Evolutionary conservation across 2,113 vertebrate genomes (phyloP).

Genomic region (Myrmecobius fasciatus): DNA sequence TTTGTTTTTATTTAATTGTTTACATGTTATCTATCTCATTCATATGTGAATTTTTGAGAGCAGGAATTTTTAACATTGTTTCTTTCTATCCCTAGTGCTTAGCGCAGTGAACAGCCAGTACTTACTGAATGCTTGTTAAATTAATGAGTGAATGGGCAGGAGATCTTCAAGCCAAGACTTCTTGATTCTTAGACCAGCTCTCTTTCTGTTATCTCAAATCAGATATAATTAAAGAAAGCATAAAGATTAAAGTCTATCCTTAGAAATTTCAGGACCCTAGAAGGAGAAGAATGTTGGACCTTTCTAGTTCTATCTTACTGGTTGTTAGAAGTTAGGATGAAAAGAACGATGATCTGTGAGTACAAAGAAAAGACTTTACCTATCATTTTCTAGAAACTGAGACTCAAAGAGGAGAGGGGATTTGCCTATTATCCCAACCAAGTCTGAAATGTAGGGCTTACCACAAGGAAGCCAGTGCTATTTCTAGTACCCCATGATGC

Average conservation of each 20-base stretch:
- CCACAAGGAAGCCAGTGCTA: no score
- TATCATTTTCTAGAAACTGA: not conserved
- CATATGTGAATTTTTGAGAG: not conserved
- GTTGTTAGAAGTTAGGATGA: not conserved
- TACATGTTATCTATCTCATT: not conserved
- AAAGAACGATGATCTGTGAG: not conserved
- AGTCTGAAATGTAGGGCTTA: not conserved
- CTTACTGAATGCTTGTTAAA: not conserved
- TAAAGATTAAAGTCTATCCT: not conserved
- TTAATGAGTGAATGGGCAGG: not conserved
- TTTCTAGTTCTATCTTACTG: not conserved
- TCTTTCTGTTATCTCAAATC: not conserved
- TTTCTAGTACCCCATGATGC: not conserved
- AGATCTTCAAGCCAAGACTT: not conserved
- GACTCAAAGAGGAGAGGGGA: not conserved
- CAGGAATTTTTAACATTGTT: no score
- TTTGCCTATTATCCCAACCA: no score
- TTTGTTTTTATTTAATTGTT: not conserved
- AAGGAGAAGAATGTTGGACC: not conserved
- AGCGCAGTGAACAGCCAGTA: not conserved
- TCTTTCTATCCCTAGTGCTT: not conserved
- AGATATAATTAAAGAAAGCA: not conserved
- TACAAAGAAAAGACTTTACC: not conserved
- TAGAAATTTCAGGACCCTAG: not conserved
- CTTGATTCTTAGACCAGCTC: not conserved